phyloP scores from a whole-genome alignment of 2,888 invertebrate genomes.

The Myopa tessellatipennis region DNA sequence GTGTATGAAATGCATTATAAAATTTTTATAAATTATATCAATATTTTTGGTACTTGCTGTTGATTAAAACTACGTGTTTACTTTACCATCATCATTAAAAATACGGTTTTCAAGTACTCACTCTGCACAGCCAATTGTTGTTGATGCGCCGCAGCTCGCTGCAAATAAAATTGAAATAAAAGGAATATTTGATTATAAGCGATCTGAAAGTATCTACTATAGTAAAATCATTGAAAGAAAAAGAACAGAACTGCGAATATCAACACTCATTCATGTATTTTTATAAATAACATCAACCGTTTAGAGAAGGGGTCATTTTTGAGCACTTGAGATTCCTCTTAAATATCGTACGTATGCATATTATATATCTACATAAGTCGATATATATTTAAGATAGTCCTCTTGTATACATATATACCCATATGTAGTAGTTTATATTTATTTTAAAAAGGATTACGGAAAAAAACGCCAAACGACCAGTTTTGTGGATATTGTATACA shows the following conservation, averaged over 20 bases:
- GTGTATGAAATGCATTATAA: no score
- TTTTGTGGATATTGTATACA: no score
- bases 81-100: neutral
- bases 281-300: no score
- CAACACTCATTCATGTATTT: neutral
- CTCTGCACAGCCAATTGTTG: conserved; percentile 72
- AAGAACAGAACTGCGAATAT: neutral
- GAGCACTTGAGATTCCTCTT: neutral
- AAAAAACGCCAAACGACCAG: no score
- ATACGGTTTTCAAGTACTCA: conserved; percentile 56
- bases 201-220: neutral
- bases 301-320: no score
- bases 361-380: conserved; percentile 1
- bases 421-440: neutral
- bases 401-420: neutral
- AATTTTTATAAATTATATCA: no score
- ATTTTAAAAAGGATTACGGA: neutral
- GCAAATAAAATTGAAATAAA: conserved; percentile 68
- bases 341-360: neutral
- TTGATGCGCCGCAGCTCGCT: conserved; percentile 78
- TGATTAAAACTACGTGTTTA: conserved; percentile 18
- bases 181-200: conserved; percentile 12
- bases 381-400: neutral
- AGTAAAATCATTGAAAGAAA: neutral
- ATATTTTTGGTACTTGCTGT: conserved; percentile 50